A percentile compares a stretch with the other conserved stretches of the same genome.
Conservation (phyloP, 1,140 invertebrate species). For the Tetramorium parvispinum region DNA sequence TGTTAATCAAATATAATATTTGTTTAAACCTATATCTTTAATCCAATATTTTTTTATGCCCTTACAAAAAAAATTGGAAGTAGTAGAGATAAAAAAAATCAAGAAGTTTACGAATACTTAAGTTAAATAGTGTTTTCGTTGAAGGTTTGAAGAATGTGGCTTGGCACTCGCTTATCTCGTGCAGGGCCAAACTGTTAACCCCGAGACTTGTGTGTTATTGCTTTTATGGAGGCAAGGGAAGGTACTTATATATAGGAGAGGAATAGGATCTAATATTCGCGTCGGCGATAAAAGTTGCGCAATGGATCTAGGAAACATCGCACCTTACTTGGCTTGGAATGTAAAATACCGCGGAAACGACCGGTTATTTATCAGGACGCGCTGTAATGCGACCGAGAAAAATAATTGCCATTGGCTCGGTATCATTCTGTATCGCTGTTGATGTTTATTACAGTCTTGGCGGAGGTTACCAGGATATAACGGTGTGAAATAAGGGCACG, state of each 20-base stretch:
- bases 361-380: slow-evolving; percentile 45
- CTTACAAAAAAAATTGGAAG: too few species aligned
- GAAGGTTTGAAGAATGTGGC: slow-evolving; percentile 61
- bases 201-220: slow-evolving; percentile 73
- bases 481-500: neutral
- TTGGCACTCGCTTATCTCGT: slow-evolving; percentile 60
- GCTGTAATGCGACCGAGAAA: slow-evolving; percentile 17
- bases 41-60: too few species aligned
- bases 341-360: slow-evolving; percentile 35
- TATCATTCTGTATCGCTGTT: slow-evolving; percentile 26
- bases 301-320: slow-evolving; percentile 61
- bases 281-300: slow-evolving; percentile 66
- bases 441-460: slow-evolving; percentile 23
- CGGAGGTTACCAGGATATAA: slow-evolving; percentile 10
- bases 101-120: slow-evolving; percentile 20
- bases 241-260: neutral
- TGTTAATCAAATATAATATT: slow-evolving; percentile 28
- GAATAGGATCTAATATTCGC: slow-evolving; percentile 67
- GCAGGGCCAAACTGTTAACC: slow-evolving; percentile 68
- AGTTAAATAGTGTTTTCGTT: slow-evolving; percentile 43
- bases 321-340: slow-evolving; percentile 52
- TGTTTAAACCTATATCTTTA: neutral
- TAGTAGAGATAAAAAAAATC: neutral
- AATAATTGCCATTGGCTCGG: slow-evolving; percentile 45
- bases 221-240: slow-evolving; percentile 58